Evolutionary conservation across 1,140 invertebrate species (phyloP).

Genomic region (Eumeta japonica): DNA sequence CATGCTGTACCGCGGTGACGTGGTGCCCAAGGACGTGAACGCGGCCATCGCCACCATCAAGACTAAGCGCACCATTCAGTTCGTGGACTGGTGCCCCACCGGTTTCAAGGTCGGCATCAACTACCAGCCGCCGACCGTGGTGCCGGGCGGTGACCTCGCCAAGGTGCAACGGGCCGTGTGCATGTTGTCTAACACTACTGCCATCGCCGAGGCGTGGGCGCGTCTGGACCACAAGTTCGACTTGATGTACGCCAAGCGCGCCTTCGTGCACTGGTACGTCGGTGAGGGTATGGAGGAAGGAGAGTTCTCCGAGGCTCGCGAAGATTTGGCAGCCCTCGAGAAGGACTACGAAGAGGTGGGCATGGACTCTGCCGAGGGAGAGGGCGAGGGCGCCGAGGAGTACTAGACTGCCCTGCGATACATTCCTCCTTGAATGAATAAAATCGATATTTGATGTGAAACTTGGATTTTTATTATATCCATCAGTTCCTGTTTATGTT

Average conservation of each 20-base stretch:
- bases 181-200: slow-evolving; percentile 83
- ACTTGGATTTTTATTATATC: no score
- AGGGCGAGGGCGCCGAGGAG: slow-evolving; percentile 72
- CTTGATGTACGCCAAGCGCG: slow-evolving; percentile 81
- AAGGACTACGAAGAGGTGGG: slow-evolving; percentile 85
- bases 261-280: slow-evolving; percentile 85
- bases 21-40: slow-evolving; percentile 79
- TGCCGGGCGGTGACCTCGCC: slow-evolving; percentile 78
- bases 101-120: slow-evolving; percentile 83
- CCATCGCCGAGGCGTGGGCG: slow-evolving; percentile 78
- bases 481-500: no score
- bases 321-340: slow-evolving; percentile 84
- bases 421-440: slow-evolving; percentile 40
- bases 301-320: slow-evolving; percentile 83
- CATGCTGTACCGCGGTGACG: slow-evolving; percentile 76
- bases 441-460: slow-evolving; percentile 24
- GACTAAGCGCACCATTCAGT: slow-evolving; percentile 81
- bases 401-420: slow-evolving; percentile 53
- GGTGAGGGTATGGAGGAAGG: slow-evolving; percentile 87
- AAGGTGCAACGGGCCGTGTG: slow-evolving; percentile 71
- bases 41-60: slow-evolving; percentile 83
- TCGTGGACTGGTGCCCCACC: slow-evolving; percentile 90
- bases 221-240: slow-evolving; percentile 83
- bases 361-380: slow-evolving; percentile 72
- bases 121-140: slow-evolving; percentile 78